Percentiles rank a stretch among this genome's conserved stretches.
These are phyloP conservation scores for Sparus aurata DNA, from an alignment of 2,797 vertebrate species.

Conservation along the genomic window DNA sequence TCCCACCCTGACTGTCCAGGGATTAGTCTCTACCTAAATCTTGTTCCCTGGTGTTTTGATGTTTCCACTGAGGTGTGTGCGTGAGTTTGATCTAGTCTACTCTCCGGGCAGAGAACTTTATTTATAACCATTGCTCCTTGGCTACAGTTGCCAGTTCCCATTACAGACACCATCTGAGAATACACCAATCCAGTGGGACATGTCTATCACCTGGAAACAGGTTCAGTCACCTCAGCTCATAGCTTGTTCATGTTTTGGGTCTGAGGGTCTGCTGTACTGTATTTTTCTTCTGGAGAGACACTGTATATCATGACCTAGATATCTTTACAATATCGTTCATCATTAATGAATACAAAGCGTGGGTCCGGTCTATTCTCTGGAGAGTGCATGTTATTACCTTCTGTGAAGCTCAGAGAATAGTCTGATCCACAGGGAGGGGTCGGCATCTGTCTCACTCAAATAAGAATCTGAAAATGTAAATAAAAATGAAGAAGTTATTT, in stretches of 20 bases:
- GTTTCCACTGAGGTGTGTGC: background rate
- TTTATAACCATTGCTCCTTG: slow-evolving; percentile 23
- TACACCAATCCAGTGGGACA: slow-evolving; percentile 9
- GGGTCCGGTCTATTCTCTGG: slow-evolving; percentile 41
- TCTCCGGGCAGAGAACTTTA: slow-evolving; percentile 31
- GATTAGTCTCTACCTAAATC: slow-evolving; percentile 40
- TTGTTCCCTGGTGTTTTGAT: background rate
- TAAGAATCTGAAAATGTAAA: slow-evolving; percentile 41
- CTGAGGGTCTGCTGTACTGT: too few species aligned
- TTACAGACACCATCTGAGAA: slow-evolving; percentile 29
- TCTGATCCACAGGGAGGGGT: slow-evolving; percentile 13
- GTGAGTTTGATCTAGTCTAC: slow-evolving; percentile 21
- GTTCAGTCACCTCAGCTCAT: background rate
- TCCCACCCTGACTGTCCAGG: slow-evolving; percentile 4
- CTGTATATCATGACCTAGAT: slow-evolving; percentile 30
- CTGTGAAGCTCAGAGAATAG: slow-evolving; percentile 21
- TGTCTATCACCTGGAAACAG: slow-evolving; percentile 54
- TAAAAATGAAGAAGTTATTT: slow-evolving; percentile 37
- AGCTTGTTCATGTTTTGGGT: background rate
- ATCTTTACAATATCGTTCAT: background rate
- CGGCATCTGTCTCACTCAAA: slow-evolving; percentile 12
- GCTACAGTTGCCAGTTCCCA: slow-evolving; percentile 33
- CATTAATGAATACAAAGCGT: slow-evolving; percentile 30
- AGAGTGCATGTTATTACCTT: slow-evolving; percentile 17
- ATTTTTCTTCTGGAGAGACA: background rate